Conservation (phyloP, 2,888 invertebrate species). For the Schizotus pectinicornis region DNA sequence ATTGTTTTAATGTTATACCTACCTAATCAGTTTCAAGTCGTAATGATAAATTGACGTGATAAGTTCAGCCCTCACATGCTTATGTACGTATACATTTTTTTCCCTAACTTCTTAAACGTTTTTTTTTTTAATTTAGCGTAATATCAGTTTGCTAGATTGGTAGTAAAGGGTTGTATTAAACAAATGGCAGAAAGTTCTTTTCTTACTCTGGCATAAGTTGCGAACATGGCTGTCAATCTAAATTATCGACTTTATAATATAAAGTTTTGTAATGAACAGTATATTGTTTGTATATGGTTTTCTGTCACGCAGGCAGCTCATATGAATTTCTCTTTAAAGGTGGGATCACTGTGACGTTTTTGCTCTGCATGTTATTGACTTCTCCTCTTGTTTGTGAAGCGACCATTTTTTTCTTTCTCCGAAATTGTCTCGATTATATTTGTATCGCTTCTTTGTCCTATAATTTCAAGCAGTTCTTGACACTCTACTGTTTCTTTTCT, state of each 20-base stretch:
- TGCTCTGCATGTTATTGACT: conserved; percentile 35
- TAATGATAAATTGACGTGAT: no score
- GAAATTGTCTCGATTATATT: conserved; percentile 28
- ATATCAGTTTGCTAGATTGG: no score
- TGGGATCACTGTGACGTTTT: conserved; percentile 46
- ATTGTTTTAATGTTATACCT: no score
- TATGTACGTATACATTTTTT: no score
- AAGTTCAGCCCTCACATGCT: no score
- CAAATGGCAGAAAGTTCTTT: no score
- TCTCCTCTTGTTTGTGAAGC: conserved; percentile 11
- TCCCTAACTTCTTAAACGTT: no score
- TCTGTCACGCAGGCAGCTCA: conserved; percentile 56
- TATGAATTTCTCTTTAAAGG: conserved; percentile 56
- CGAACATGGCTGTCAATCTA: background rate
- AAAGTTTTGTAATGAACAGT: conserved; percentile 36
- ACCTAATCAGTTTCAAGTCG: no score
- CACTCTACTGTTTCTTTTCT: background rate
- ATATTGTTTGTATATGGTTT: conserved; percentile 53
- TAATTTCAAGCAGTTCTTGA: background rate
- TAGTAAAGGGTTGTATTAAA: no score
- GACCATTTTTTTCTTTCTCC: conserved; percentile 10
- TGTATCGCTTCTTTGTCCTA: background rate
- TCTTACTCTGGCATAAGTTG: no score
- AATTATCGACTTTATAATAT: no score
- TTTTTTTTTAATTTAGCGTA: no score